These are phyloP conservation scores for Agrochola macilenta DNA, from an alignment of 2,888 invertebrate genomes.

Conservation along the genomic window DNA sequence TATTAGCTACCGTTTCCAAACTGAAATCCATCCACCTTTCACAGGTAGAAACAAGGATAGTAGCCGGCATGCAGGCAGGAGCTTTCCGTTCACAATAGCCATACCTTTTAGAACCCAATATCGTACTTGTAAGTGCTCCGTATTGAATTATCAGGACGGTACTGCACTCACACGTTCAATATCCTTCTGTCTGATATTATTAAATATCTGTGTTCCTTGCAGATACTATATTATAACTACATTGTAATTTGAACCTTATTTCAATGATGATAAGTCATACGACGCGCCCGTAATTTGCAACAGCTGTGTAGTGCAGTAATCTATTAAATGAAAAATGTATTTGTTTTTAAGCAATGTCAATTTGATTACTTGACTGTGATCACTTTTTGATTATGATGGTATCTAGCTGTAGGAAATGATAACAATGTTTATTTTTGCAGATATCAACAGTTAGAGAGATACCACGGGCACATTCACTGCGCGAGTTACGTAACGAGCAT, in stretches of 20 bases:
- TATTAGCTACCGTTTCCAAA: neutral
- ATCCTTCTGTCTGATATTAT: conserved; percentile 44
- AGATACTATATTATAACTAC: neutral
- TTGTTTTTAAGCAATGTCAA: neutral
- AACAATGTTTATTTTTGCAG: neutral
- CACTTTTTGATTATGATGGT: neutral
- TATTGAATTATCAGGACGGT: conserved; percentile 50
- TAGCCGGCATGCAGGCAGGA: neutral
- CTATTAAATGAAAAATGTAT: neutral
- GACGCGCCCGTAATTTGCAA: no score
- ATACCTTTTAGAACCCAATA: conserved; percentile 28
- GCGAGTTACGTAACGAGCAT: neutral
- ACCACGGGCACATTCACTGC: neutral
- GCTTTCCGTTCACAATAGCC: conserved; percentile 16
- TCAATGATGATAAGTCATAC: neutral
- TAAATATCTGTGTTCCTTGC: conserved; percentile 46
- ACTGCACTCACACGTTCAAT: conserved; percentile 41
- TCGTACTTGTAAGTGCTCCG: conserved; percentile 38
- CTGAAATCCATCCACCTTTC: neutral
- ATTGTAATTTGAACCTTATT: conserved; percentile 18
- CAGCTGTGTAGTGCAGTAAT: neutral
- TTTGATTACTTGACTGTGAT: neutral
- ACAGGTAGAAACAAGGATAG: neutral
- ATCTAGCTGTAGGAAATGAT: no score
- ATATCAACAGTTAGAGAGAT: neutral